phyloP scores from a whole-genome alignment of 2,113 vertebrate species.

The Okapia johnstoni region DNA sequence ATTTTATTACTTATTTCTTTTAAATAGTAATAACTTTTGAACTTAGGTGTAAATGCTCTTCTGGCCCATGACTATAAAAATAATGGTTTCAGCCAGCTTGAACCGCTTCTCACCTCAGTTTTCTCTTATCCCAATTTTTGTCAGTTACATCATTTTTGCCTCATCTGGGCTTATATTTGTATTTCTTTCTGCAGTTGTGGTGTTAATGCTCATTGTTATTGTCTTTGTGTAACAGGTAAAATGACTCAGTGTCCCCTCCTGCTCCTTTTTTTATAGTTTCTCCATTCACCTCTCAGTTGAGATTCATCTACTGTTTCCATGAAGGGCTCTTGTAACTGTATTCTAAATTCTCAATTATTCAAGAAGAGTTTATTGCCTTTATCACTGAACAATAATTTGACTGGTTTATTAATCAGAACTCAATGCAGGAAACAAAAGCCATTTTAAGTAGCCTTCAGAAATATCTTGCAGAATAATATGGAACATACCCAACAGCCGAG shows the following conservation, averaged over 20 bases:
- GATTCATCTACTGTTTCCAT: background rate
- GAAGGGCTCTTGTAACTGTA: background rate
- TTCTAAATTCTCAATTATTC: background rate
- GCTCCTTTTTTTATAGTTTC: background rate
- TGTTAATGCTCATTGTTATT: background rate
- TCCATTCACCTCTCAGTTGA: background rate
- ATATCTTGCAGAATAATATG: background rate
- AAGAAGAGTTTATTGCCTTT: background rate
- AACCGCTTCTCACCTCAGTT: background rate
- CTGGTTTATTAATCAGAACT: background rate
- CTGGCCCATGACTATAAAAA: background rate
- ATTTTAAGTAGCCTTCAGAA: background rate
- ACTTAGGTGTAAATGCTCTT: background rate
- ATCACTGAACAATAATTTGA: background rate
- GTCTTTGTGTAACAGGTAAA: background rate
- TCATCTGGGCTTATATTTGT: background rate
- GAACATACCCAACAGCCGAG: background rate
- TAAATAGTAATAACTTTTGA: background rate
- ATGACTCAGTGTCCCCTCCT: background rate
- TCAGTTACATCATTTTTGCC: background rate
- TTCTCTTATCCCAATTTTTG: background rate
- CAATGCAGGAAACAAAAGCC: background rate
- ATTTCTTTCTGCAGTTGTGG: background rate
- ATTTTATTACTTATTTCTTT: background rate
- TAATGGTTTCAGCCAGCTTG: background rate